Evolutionary conservation across 1,140 invertebrate genomes (phyloP).

Genomic region (Tetragnatha versicolor): DNA sequence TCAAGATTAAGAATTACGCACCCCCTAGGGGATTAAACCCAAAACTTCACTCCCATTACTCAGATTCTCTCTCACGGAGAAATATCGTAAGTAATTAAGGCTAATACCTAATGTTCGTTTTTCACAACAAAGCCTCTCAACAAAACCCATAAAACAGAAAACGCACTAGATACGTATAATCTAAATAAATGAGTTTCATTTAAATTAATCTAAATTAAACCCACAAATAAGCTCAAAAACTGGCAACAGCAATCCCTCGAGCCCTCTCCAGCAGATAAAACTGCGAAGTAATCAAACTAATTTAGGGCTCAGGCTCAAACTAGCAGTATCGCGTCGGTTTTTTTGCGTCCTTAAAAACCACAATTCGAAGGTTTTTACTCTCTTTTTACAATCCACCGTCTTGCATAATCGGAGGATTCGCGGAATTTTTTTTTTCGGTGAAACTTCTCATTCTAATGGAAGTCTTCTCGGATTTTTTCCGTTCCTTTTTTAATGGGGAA

Average conservation of each 20-base stretch:
- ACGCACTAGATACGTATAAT: too few species aligned
- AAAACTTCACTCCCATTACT: too few species aligned
- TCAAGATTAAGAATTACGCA: too few species aligned
- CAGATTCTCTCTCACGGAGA: too few species aligned
- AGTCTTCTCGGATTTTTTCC: neutral
- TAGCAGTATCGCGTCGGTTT: neutral
- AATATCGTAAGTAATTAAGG: too few species aligned
- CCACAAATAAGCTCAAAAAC: neutral
- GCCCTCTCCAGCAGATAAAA: conserved; percentile 7
- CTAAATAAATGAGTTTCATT: neutral
- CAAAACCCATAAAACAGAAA: too few species aligned
- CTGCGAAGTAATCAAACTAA: conserved; percentile 14
- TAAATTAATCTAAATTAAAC: neutral
- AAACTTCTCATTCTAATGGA: neutral
- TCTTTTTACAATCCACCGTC: neutral
- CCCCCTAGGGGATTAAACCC: too few species aligned
- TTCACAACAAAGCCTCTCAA: too few species aligned
- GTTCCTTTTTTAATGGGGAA: neutral
- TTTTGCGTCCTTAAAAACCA: neutral
- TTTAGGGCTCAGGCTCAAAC: neutral
- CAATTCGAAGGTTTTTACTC: neutral
- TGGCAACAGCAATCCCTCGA: conserved; percentile 2
- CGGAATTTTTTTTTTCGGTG: neutral
- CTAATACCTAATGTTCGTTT: too few species aligned
- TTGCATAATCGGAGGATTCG: neutral